These are phyloP conservation scores for Ladona fulva DNA, from an alignment of 1,140 invertebrate genomes.

Conservation along the genomic window DNA sequence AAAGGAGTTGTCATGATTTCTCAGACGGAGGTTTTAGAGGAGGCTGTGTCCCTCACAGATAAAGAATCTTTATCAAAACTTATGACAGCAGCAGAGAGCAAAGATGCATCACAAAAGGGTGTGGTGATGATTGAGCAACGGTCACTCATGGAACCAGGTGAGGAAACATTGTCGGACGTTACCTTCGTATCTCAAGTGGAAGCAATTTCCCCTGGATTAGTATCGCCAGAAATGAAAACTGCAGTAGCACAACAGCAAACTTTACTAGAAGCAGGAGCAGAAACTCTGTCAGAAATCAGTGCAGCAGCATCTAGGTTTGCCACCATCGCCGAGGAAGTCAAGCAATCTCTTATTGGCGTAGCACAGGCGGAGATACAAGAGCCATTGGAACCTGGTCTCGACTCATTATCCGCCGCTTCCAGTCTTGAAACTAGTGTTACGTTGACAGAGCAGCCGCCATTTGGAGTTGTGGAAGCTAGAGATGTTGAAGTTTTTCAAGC, in stretches of 20 bases:
- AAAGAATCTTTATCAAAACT: constrained; percentile 13
- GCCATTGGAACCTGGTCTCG: neutral
- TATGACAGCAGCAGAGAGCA: neutral
- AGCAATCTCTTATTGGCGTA: neutral
- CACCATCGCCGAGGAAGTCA: neutral
- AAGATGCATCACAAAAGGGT: neutral
- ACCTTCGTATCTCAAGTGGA: constrained; percentile 26
- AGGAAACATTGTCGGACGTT: constrained; percentile 16
- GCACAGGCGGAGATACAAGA: neutral
- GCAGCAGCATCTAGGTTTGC: neutral
- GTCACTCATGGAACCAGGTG: constrained; percentile 13
- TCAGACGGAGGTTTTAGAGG: neutral
- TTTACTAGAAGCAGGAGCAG: constrained; percentile 17
- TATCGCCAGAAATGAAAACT: neutral
- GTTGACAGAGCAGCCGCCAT: neutral
- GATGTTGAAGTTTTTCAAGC: neutral
- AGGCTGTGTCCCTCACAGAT: constrained; percentile 12
- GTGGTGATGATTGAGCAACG: constrained; percentile 11
- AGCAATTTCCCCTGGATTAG: constrained; percentile 8
- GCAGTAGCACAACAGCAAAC: constrained; percentile 13
- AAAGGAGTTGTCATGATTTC: neutral
- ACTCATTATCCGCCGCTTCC: neutral
- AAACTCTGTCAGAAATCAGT: constrained; percentile 17
- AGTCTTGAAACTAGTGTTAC: neutral
- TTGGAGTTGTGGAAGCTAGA: neutral